A percentile compares a stretch with the other conserved stretches of the same genome.
Conservation (phyloP, 2,888 invertebrate genomes). For the Malacosoma neustria region DNA sequence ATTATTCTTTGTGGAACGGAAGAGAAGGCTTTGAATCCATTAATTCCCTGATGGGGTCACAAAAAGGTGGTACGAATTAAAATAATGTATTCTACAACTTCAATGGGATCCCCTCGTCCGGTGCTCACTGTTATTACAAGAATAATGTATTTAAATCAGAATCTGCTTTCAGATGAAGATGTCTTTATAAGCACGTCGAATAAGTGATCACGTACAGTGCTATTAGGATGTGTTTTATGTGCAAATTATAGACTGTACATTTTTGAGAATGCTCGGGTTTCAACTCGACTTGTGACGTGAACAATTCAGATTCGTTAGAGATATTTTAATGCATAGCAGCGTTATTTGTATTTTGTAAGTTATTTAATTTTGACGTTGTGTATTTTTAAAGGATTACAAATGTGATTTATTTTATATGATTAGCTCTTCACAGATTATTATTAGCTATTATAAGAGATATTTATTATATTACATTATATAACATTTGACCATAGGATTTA, state of each 20-base stretch:
- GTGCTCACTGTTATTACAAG: constrained; percentile 64
- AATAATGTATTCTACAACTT: constrained; percentile 73
- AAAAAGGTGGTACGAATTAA: constrained; percentile 72
- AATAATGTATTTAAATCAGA: constrained; percentile 74
- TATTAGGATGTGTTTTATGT: constrained; percentile 74
- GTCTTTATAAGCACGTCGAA: constrained; percentile 60
- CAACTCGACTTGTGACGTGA: constrained; percentile 26
- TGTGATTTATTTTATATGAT: no score
- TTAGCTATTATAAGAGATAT: no score
- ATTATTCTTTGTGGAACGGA: constrained; percentile 74
- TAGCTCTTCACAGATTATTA: no score
- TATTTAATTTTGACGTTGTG: constrained; percentile 9
- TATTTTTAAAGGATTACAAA: constrained; percentile 1
- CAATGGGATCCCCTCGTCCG: constrained; percentile 69
- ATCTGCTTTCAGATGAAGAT: constrained; percentile 69
- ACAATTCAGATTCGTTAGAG: constrained; percentile 66
- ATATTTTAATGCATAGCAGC: constrained; percentile 56
- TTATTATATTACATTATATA: no score
- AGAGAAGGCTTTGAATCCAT: constrained; percentile 73
- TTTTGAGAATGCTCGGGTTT: constrained; percentile 60
- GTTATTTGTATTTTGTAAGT: constrained; percentile 52
- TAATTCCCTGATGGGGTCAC: constrained; percentile 71
- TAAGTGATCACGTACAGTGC: constrained; percentile 70
- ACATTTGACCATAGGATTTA: no score
- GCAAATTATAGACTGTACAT: constrained; percentile 69